Evolutionary conservation across 2,113 vertebrate species (phyloP).

Genomic region (Phalacrocorax pelagicus): DNA sequence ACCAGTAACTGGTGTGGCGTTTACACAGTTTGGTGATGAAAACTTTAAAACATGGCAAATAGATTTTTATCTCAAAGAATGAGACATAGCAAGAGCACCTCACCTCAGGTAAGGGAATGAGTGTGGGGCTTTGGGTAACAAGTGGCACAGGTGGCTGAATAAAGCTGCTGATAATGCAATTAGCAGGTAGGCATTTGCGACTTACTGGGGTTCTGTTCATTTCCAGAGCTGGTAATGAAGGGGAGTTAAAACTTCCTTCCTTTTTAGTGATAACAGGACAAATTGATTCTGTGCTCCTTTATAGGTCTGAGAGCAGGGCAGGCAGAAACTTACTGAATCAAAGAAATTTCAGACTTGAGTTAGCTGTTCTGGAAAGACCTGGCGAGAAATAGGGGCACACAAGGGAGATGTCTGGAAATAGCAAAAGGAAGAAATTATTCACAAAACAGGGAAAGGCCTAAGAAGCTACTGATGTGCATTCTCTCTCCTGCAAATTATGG

Average conservation of each 20-base stretch:
- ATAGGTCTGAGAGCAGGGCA: rapidly evolving
- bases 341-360: background rate
- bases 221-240: background rate
- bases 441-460: background rate
- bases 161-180: background rate
- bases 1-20: background rate
- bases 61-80: background rate
- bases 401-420: background rate
- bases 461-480: background rate
- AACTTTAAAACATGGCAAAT: background rate
- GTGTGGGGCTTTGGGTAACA: rapidly evolving
- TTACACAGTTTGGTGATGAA: background rate
- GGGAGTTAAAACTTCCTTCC: background rate
- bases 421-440: background rate
- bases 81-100: background rate
- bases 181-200: background rate
- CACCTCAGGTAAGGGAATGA: background rate
- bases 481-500: background rate
- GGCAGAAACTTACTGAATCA: background rate
- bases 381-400: background rate
- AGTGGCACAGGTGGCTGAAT: background rate
- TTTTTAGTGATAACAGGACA: background rate
- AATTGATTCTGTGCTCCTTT: background rate
- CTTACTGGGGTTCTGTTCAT: background rate
- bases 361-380: background rate